phyloP scores from a whole-genome alignment of 2,113 vertebrate genomes.

The Macrotus californicus region DNA sequence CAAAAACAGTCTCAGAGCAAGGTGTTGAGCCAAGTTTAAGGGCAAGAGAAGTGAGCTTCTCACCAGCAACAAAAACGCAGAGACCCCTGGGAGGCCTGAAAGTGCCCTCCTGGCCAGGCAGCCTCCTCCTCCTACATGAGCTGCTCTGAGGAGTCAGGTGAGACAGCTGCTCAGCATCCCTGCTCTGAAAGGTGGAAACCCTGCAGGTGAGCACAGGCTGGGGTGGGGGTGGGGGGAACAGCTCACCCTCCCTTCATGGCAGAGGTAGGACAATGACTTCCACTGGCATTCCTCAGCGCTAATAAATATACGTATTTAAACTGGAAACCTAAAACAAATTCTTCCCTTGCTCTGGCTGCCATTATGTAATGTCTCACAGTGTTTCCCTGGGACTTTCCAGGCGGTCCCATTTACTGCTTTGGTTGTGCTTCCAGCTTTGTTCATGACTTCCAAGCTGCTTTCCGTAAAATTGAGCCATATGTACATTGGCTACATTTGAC shows the following conservation, averaged over 20 bases:
- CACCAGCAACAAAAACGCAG: background rate
- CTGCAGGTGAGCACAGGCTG: background rate
- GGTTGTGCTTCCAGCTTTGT: slow-evolving; percentile 37
- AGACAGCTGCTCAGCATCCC: background rate
- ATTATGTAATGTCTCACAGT: slow-evolving; percentile 46
- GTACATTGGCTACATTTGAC: background rate
- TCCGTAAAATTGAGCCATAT: slow-evolving; percentile 36
- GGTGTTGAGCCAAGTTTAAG: background rate
- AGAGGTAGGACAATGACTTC: background rate
- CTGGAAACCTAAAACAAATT: slow-evolving; percentile 34
- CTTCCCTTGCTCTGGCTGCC: slow-evolving; percentile 14
- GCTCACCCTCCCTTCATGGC: background rate
- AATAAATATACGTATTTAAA: background rate
- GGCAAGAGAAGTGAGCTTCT: background rate
- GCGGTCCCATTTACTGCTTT: slow-evolving; percentile 30
- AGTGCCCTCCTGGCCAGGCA: fast-evolving
- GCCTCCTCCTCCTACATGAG: background rate
- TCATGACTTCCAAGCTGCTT: slow-evolving; percentile 57
- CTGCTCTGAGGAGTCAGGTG: too few relatives aligned
- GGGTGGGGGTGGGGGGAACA: fast-evolving
- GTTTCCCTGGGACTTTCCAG: slow-evolving; percentile 30
- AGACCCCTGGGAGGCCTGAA: background rate
- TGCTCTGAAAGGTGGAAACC: background rate
- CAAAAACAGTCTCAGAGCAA: slow-evolving; percentile 13
- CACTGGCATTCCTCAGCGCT: background rate